Evolutionary conservation across 2,113 vertebrate species (phyloP).

Genomic region (Machaerirhynchus nigripectus): DNA sequence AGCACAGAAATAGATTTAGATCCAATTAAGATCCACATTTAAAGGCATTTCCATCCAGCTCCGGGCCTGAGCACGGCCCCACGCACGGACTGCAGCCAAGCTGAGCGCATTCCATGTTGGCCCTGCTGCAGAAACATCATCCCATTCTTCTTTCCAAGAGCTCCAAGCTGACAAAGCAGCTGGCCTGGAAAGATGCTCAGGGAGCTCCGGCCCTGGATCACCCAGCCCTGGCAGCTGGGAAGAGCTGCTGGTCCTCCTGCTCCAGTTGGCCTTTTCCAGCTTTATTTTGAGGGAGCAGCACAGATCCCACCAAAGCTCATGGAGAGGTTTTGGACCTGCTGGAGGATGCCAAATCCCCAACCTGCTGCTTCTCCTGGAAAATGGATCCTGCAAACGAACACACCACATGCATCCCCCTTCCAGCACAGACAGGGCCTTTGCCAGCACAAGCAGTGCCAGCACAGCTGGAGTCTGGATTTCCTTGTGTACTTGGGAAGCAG

Average conservation of each 20-base stretch:
- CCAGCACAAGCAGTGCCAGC: background rate
- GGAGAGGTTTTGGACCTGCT: background rate
- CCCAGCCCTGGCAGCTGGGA: background rate
- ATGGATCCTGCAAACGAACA: fast-evolving
- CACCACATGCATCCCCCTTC: fast-evolving
- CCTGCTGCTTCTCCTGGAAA: background rate
- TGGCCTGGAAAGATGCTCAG: background rate
- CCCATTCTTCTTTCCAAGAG: background rate
- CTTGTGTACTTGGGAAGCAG: background rate
- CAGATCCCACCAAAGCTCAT: background rate
- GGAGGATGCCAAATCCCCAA: background rate
- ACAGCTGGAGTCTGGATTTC: background rate
- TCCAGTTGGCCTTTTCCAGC: background rate
- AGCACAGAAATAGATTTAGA: background rate
- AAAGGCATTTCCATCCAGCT: background rate
- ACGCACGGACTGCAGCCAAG: background rate
- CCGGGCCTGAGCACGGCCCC: background rate
- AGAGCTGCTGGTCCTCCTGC: background rate
- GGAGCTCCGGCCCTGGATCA: background rate
- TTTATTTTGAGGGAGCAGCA: background rate
- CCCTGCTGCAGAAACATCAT: constrained; percentile 9
- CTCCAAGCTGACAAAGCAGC: constrained; percentile 43
- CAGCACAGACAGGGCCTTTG: background rate
- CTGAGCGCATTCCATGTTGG: background rate
- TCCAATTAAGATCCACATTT: background rate